These are phyloP conservation scores for Drosophila nikananu DNA, from an alignment of 1,140 invertebrate species.

Conservation along the genomic window DNA sequence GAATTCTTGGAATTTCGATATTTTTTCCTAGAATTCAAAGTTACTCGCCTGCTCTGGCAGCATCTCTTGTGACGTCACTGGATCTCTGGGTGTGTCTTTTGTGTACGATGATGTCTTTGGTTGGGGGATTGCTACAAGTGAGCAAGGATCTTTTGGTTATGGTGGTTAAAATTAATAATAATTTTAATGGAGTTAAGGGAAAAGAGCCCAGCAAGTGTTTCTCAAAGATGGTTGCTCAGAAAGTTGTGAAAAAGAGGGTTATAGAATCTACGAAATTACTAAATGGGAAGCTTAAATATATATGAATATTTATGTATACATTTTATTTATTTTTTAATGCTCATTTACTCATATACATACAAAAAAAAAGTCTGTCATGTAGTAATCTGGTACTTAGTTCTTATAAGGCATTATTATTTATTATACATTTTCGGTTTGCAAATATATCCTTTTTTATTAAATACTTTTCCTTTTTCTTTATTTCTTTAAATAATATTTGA, in stretches of 20 bases:
- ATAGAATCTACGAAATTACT: not conserved
- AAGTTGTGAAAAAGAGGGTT: not conserved
- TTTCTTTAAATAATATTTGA: no score
- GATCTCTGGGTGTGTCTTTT: conserved; percentile 10
- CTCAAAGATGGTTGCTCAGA: not conserved
- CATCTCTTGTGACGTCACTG: conserved; percentile 60
- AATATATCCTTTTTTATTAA: no score
- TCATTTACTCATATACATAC: no score
- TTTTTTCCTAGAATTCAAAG: conserved; percentile 80
- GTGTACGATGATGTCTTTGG: not conserved
- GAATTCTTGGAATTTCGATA: conserved; percentile 84
- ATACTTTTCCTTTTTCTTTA: no score
- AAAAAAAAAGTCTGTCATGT: no score
- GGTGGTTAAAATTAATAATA: not conserved
- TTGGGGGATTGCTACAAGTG: not conserved
- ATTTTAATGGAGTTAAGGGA: not conserved
- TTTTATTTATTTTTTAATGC: no score
- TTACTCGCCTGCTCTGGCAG: conserved; percentile 10
- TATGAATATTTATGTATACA: no score
- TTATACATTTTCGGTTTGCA: no score
- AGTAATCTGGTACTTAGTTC: no score
- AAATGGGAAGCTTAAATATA: not conserved
- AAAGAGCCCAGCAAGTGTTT: not conserved
- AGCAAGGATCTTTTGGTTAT: not conserved
- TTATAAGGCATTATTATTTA: no score